These are phyloP conservation scores for Bombylius major DNA, from an alignment of 2,888 invertebrate species.

Conservation along the genomic window DNA sequence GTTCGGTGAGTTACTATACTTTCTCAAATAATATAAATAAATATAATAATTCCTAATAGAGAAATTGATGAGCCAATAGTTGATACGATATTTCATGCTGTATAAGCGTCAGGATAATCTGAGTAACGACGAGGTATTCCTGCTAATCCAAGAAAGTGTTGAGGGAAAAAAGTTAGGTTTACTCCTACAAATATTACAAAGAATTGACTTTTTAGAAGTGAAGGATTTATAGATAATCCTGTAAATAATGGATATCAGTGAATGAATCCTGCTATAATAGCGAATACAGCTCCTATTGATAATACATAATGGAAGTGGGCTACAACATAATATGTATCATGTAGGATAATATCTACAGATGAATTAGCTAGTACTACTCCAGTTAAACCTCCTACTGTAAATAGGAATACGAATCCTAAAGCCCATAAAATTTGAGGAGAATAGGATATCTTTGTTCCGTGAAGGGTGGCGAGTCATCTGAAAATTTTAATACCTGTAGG, in stretches of 20 bases:
- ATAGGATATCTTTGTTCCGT: constrained; percentile 48
- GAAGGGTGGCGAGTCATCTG: constrained; percentile 59
- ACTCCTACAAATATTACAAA: constrained; percentile 59
- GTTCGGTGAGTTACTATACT: constrained; percentile 42
- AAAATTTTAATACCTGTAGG: constrained; percentile 78
- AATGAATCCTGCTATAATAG: constrained; percentile 60
- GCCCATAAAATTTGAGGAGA: constrained; percentile 50
- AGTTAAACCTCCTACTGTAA: constrained; percentile 62
- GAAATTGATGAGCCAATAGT: constrained; percentile 55
- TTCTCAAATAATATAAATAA: constrained; percentile 50
- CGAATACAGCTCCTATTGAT: constrained; percentile 68
- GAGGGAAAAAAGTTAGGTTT: constrained; percentile 69
- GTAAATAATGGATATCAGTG: constrained; percentile 59
- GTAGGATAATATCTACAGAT: constrained; percentile 61
- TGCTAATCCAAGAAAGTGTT: constrained; percentile 58
- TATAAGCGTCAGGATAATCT: constrained; percentile 55
- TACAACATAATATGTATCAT: constrained; percentile 77
- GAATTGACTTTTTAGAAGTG: constrained; percentile 56
- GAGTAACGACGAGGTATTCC: constrained; percentile 67
- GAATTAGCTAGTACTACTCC: constrained; percentile 55
- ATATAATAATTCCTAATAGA: constrained; percentile 43
- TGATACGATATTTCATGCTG: constrained; percentile 53
- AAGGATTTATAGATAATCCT: constrained; percentile 45
- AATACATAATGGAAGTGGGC: constrained; percentile 73
- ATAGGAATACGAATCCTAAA: constrained; percentile 64